Percentiles rank a stretch among this genome's conserved stretches.
phyloP scores from a whole-genome alignment of 2,888 invertebrate species.

The Pollenia amentaria region DNA sequence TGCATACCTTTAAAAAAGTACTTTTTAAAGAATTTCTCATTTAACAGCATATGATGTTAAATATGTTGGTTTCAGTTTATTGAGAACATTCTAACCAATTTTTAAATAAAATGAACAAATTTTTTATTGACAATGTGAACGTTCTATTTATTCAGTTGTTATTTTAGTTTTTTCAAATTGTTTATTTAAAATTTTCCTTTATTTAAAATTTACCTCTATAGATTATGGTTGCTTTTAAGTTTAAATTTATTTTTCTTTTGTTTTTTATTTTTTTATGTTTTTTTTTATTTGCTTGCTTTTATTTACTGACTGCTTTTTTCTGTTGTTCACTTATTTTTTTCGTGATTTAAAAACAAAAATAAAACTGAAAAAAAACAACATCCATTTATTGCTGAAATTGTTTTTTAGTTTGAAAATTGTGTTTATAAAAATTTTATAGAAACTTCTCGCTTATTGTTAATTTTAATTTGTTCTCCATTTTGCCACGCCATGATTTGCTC shows the following conservation, averaged over 20 bases:
- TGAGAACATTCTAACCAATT: background rate
- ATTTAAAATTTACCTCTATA: slow-evolving; percentile 7
- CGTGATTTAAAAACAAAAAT: slow-evolving; percentile 35
- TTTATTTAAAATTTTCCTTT: slow-evolving; percentile 33
- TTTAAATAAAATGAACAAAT: background rate
- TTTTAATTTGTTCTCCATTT: background rate
- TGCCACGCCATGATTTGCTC: slow-evolving; percentile 7
- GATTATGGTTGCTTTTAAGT: slow-evolving; percentile 8
- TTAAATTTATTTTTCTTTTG: slow-evolving; percentile 34
- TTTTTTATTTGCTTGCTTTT: slow-evolving; percentile 63
- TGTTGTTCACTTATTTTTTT: slow-evolving; percentile 15
- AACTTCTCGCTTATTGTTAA: slow-evolving; percentile 6
- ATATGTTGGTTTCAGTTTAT: background rate
- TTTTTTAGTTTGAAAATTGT: slow-evolving; percentile 34
- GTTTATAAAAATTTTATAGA: background rate
- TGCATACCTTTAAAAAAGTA: too few species aligned
- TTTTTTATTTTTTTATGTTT: slow-evolving; percentile 38
- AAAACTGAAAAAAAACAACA: slow-evolving; percentile 30
- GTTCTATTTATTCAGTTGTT: background rate
- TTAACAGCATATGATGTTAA: too few species aligned
- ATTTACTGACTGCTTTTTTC: slow-evolving; percentile 56
- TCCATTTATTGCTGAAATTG: slow-evolving; percentile 33
- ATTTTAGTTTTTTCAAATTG: slow-evolving; percentile 13
- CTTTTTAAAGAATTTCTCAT: too few species aligned
- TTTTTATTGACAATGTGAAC: slow-evolving; percentile 42